These are phyloP conservation scores for Saccopteryx bilineata DNA, from an alignment of 2,113 vertebrate species.

Conservation along the genomic window DNA sequence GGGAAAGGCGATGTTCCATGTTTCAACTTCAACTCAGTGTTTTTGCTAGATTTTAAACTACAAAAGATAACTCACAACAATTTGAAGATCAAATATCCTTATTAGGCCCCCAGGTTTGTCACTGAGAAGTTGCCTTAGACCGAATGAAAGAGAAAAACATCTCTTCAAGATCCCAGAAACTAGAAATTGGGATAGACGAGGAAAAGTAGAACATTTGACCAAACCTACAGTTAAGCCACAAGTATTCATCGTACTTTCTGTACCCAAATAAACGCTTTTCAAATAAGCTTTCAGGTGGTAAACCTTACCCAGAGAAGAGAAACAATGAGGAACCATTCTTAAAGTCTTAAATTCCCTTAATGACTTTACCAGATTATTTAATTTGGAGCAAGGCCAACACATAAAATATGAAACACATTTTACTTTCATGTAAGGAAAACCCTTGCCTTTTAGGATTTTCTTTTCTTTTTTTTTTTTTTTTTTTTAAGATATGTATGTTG, in stretches of 20 bases:
- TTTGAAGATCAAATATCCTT: conserved; percentile 58
- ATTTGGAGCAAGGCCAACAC: conserved; percentile 80
- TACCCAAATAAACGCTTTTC: conserved; percentile 40
- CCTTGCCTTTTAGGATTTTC: conserved; percentile 49
- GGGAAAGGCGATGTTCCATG: neutral
- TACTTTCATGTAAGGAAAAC: conserved; percentile 78
- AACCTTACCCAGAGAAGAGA: conserved; percentile 52
- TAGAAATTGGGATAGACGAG: neutral
- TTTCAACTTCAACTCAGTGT: neutral
- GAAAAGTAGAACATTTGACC: neutral
- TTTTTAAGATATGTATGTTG: conserved; percentile 3
- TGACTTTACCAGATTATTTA: conserved; percentile 86
- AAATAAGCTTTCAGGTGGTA: conserved; percentile 48
- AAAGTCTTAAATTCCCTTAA: conserved; percentile 82
- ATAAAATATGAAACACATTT: conserved; percentile 81
- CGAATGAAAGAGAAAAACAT: neutral
- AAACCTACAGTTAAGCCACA: conserved; percentile 38
- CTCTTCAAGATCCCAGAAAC: conserved; percentile 63
- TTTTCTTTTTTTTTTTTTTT: neutral
- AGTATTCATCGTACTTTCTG: neutral
- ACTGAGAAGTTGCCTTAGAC: neutral
- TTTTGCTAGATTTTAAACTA: neutral
- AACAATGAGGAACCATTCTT: conserved; percentile 64
- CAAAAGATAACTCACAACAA: neutral
- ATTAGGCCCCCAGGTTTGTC: neutral